Conservation (phyloP, 2,797 vertebrate genomes). For the Cuculus canorus region DNA sequence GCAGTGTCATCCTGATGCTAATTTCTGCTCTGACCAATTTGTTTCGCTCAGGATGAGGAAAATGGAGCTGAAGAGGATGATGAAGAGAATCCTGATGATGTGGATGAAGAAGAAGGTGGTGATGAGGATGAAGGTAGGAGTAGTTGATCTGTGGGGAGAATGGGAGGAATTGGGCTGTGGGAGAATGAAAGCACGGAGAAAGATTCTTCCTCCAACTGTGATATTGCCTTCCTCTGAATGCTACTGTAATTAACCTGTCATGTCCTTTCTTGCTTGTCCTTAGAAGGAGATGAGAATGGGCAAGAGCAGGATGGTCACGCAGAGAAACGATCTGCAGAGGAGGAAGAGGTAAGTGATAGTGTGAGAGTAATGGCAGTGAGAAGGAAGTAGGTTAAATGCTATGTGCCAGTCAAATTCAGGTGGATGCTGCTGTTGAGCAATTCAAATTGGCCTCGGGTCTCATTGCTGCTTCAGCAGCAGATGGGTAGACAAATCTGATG, state of each 20-base stretch:
- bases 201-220: neutral
- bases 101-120: conserved; percentile 77
- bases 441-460: rapidly evolving
- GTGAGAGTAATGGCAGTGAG: neutral
- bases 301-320: conserved; percentile 79
- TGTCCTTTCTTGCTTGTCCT: neutral
- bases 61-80: conserved; percentile 79
- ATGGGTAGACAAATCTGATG: neutral
- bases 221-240: neutral
- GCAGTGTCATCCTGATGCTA: neutral
- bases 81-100: conserved; percentile 77
- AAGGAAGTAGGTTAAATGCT: neutral
- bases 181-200: neutral
- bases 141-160: neutral
- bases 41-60: conserved; percentile 75
- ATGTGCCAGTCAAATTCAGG: neutral
- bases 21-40: neutral
- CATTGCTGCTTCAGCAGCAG: neutral
- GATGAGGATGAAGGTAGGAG: conserved; percentile 78
- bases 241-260: neutral
- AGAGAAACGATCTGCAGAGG: conserved; percentile 81
- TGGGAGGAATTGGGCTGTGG: neutral
- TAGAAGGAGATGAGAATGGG: conserved; percentile 81
- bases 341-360: conserved; percentile 71
- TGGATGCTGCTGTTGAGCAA: neutral